Base-by-base conservation (phyloP, 2,888 invertebrate genomes). In the Monopis laevigella region DNA sequence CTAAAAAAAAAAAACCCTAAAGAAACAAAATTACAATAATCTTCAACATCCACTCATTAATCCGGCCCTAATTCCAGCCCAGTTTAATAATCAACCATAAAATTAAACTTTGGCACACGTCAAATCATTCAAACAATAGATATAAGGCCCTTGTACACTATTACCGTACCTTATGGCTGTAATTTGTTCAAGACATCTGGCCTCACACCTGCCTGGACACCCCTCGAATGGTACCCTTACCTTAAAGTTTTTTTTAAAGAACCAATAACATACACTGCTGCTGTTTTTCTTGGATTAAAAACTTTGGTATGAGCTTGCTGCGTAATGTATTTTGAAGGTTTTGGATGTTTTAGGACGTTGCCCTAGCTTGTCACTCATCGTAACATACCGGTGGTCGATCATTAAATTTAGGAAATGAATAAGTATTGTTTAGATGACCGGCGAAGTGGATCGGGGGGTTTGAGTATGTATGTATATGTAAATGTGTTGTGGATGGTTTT, bases 121-220 rank as follows among this genome's bases (percentile, higher is more conserved):
- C 77, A 67, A 61, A 63, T 62, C 53, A 17, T 18, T 59, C 56
- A 7, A 53, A 62, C 66, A 62, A 60, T 26, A 62, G 58, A 59
- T n/a, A n/a, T 69, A 66, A 77, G 78, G 77, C 75, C 65, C 66
- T 71, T 71, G 72, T 68, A 68, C 66, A 65, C 13, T 26, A 40
- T 26, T 30, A 8, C 66, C 51, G 73, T 61, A 67, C 78, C 80
- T 72, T 80, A 80, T 78, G 78, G 78, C 63, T 50, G 62, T 66
- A 78, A 77, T 77, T 75, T 77, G 78, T 78, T 74, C 70, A 80
- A 80, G 80, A 78, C 80, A 78, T 80, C 80, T 80, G 80, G 70
- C 66, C 60, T 61, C 74, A 68, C 72, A 77, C 78, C 78, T 78
- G 78, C 78, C 74, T 65, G 64, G 55, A 64, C 56, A 50, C 60